A percentile compares a stretch with the other conserved stretches of the same genome.
Evolutionary conservation across 2,888 invertebrate genomes (phyloP).

Genomic region (Microplitis manilae): DNA sequence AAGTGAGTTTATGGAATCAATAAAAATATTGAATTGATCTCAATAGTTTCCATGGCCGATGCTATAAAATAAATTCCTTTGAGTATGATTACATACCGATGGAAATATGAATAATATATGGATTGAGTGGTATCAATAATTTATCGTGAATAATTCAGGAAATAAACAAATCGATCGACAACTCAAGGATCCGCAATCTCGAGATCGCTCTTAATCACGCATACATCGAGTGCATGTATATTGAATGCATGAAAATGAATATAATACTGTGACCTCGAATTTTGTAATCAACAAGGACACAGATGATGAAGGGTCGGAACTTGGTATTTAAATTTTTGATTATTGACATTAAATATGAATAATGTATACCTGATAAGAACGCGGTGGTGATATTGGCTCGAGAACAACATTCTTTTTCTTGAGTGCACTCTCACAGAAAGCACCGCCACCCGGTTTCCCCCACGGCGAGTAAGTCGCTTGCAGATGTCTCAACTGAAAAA

Average conservation of each 20-base stretch:
- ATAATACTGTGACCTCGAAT: too few species aligned
- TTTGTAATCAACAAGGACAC: neutral
- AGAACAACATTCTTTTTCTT: constrained; percentile 80
- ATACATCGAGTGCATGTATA: too few species aligned
- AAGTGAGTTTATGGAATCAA: too few species aligned
- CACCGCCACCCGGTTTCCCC: constrained; percentile 84
- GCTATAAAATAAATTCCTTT: too few species aligned
- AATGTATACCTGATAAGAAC: constrained; percentile 41
- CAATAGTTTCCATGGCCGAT: too few species aligned
- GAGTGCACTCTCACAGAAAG: constrained; percentile 77
- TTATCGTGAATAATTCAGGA: neutral
- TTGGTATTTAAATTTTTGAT: constrained; percentile 48
- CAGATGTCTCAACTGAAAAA: constrained; percentile 77
- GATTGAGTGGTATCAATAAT: neutral
- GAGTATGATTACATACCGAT: too few species aligned
- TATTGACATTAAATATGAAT: constrained; percentile 42
- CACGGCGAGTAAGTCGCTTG: constrained; percentile 84
- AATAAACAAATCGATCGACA: neutral
- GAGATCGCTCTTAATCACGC: neutral
- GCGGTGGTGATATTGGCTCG: constrained; percentile 71
- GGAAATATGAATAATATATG: too few species aligned
- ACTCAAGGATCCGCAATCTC: neutral
- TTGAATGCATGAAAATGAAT: too few species aligned
- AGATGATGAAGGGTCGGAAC: neutral
- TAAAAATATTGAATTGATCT: too few species aligned